Base-by-base conservation (phyloP, 2,888 invertebrate species). In the Apamea monoglypha region DNA sequence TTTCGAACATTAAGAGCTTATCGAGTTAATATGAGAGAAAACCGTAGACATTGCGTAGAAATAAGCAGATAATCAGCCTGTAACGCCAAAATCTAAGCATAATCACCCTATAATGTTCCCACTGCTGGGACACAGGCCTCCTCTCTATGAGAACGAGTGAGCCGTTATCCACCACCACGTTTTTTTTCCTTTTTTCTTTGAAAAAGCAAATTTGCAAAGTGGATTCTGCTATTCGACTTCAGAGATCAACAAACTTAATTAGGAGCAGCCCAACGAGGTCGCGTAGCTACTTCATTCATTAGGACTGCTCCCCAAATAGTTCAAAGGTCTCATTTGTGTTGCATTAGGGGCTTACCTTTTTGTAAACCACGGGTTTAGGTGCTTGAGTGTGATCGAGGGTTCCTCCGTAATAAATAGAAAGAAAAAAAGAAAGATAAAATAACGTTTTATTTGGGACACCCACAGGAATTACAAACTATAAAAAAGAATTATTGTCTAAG, bases 291-390 rank as follows among this genome's bases (percentile, higher is more conserved):
- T 78, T 78, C 66, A 71, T 87, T 83, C 66, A 71, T 70, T 83
- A 66, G 12, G 63, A 67, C 63, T 66, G 83, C 63, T 83, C 70
- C 66, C 78, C 36, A 87, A 87, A 83, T 83, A 83, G 79, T 83
- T 78, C 78, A 84, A 74, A 69, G 78, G 84, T 59, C 69, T 86
- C 69, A 61, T 77, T 86, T 40, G 76, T 56, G 14, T 47, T 77
- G 56, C 68, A 73, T 64, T 74, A 63, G 4, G 32, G 50, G 59
- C n/a, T 82, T 83, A 18, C 5, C n/a, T 36, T 59, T 50, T 78
- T 78, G 8, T 6, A 8, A 36, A 64, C 8, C 18, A 36, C 6
- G 12, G 5, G 8, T 76, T 47, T 10, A 61, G 10, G 21, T 16
- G 25, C 56, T 32, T 36, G 8, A 36, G 25, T 25, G 25, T 70